A percentile compares a stretch with the other conserved stretches of the same genome.
Evolutionary conservation across 2,888 invertebrate genomes (phyloP).

Genomic region (Thymelicus acteon): DNA sequence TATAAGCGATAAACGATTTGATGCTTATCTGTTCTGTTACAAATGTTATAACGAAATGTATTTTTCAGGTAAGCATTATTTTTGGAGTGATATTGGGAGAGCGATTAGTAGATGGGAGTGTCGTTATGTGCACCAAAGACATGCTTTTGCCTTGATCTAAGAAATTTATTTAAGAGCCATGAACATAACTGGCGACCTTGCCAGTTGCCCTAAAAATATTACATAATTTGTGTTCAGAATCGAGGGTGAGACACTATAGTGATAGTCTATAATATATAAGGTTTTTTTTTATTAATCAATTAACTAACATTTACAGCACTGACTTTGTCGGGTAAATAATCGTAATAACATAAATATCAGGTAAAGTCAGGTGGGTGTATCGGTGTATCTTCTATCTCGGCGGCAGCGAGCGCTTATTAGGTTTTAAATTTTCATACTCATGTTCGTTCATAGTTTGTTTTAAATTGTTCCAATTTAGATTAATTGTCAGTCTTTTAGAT

Average conservation of each 20-base stretch:
- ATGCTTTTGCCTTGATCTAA: conserved; percentile 12
- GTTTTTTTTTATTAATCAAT: conserved; percentile 4
- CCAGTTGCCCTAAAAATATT: neutral
- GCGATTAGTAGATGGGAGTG: conserved; percentile 43
- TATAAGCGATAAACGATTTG: no score
- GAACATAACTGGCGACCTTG: neutral
- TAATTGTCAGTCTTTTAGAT: neutral
- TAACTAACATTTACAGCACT: conserved; percentile 27
- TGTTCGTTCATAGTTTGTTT: neutral
- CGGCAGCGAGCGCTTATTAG: neutral
- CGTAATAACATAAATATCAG: conserved; percentile 42
- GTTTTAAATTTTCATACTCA: neutral
- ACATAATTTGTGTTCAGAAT: neutral
- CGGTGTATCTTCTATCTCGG: conserved; percentile 4
- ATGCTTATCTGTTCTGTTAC: neutral
- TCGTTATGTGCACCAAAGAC: conserved; percentile 17
- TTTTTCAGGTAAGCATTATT: conserved; percentile 65
- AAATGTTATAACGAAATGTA: conserved; percentile 40
- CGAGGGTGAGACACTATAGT: conserved; percentile 5
- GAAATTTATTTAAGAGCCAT: neutral
- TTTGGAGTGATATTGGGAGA: conserved; percentile 38
- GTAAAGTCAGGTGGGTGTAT: conserved; percentile 51
- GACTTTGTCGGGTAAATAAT: conserved; percentile 38
- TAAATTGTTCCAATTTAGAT: neutral
- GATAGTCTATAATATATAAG: no score